Conservation (phyloP, 2,113 vertebrate genomes). For the Sakesphorus luctuosus region DNA sequence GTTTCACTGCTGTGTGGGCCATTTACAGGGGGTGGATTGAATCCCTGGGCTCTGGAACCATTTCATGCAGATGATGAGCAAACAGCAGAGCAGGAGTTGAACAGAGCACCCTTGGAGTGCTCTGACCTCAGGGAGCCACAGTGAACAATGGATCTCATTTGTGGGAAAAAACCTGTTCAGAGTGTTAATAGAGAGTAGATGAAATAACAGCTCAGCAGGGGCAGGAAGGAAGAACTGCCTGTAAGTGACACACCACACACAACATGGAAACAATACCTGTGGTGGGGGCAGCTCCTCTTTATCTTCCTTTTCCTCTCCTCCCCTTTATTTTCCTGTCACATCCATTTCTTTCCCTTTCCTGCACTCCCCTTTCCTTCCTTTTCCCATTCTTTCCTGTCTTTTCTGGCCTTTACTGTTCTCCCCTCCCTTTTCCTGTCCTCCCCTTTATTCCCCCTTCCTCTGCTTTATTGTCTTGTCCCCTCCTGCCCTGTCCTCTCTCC, state of each 20-base stretch:
- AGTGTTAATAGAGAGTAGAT: neutral
- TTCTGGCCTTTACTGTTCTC: neutral
- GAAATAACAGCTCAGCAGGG: neutral
- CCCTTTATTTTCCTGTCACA: neutral
- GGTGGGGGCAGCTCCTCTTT: neutral
- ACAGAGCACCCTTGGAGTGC: neutral
- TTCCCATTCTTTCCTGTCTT: neutral
- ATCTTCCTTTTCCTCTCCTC: neutral
- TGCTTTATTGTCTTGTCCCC: neutral
- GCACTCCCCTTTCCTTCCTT: neutral
- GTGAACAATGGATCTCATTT: neutral
- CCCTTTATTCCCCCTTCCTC: neutral
- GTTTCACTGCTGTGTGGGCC: neutral
- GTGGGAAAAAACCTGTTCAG: neutral
- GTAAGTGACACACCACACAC: neutral
- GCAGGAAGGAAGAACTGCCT: neutral
- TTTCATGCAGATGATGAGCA: neutral
- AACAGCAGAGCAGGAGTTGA: neutral
- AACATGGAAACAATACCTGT: neutral
- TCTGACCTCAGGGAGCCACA: neutral
- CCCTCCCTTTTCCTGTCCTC: neutral
- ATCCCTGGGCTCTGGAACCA: neutral
- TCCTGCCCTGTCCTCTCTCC: neutral
- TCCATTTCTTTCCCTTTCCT: neutral
- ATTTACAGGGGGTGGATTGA: neutral